Conservation (phyloP, 2,797 vertebrate species). For the Brachymystax lenok region DNA sequence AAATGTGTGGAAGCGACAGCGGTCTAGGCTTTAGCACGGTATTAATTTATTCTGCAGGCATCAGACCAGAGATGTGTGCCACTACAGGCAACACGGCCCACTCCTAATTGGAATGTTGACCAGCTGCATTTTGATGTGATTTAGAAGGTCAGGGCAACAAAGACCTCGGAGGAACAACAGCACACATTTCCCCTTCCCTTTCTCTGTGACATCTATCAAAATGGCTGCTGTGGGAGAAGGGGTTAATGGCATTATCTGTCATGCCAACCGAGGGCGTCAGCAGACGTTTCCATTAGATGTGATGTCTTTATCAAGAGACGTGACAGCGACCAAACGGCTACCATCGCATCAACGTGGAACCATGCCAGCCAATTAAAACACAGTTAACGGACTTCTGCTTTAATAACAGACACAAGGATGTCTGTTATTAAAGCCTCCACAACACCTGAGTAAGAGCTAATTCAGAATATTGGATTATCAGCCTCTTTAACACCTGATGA, state of each 20-base stretch:
- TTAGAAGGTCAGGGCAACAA: slow-evolving; percentile 63
- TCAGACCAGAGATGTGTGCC: slow-evolving; percentile 32
- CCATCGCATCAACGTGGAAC: slow-evolving; percentile 62
- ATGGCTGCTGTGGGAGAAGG: slow-evolving; percentile 73
- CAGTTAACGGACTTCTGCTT: slow-evolving; percentile 52
- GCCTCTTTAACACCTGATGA: slow-evolving; percentile 17
- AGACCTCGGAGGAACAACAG: slow-evolving; percentile 38
- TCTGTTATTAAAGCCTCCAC: slow-evolving; percentile 31
- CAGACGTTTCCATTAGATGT: slow-evolving; percentile 69
- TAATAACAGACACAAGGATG: slow-evolving; percentile 31
- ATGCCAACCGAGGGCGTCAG: slow-evolving; percentile 73
- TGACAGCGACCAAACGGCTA: slow-evolving; percentile 72
- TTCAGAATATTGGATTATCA: background rate
- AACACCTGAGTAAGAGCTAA: background rate
- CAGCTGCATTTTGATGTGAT: slow-evolving; percentile 54
- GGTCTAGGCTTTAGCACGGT: slow-evolving; percentile 24
- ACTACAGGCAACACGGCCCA: slow-evolving; percentile 49
- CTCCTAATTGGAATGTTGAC: slow-evolving; percentile 57
- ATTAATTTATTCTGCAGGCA: slow-evolving; percentile 30
- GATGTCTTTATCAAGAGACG: slow-evolving; percentile 78
- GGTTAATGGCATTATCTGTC: slow-evolving; percentile 80
- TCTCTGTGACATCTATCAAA: slow-evolving; percentile 74
- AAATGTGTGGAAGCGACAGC: slow-evolving; percentile 6
- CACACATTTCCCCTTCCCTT: slow-evolving; percentile 47
- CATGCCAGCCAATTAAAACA: slow-evolving; percentile 71